Evolutionary conservation across 2,797 vertebrate species (phyloP).

Genomic region (Semotilus atromaculatus): DNA sequence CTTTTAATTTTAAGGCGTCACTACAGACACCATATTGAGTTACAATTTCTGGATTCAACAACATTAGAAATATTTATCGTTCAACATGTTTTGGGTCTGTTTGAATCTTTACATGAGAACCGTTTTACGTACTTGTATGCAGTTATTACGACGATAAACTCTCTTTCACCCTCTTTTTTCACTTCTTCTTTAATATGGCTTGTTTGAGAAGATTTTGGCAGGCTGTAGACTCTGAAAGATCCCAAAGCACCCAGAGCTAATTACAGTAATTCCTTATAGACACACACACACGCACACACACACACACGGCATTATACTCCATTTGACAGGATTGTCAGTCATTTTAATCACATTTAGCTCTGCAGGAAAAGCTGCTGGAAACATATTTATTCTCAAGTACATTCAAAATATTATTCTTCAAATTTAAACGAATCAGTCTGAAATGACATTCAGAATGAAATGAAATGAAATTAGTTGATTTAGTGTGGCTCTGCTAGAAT

Average conservation of each 20-base stretch:
- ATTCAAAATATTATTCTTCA: constrained; percentile 14
- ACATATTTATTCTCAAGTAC: constrained; percentile 16
- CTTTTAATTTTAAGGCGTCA: background rate
- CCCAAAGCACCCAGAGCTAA: constrained; percentile 17
- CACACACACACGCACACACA: background rate
- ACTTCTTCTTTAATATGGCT: background rate
- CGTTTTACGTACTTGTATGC: background rate
- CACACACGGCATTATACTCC: background rate
- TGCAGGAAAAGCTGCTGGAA: background rate
- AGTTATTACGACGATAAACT: background rate
- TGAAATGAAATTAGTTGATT: constrained; percentile 18
- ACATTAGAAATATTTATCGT: background rate
- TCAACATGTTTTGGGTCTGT: background rate
- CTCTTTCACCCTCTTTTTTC: background rate
- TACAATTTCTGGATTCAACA: background rate
- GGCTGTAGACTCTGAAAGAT: background rate
- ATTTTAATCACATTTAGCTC: constrained; percentile 18
- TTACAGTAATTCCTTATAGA: constrained; percentile 22
- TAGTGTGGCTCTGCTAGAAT: background rate
- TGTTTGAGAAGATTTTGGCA: constrained; percentile 21
- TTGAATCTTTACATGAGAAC: background rate
- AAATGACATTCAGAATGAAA: background rate
- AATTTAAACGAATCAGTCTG: background rate
- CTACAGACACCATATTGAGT: background rate
- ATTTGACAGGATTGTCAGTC: constrained; percentile 40